Conservation (phyloP, 2,888 invertebrate species). For the Biston stratarius region DNA sequence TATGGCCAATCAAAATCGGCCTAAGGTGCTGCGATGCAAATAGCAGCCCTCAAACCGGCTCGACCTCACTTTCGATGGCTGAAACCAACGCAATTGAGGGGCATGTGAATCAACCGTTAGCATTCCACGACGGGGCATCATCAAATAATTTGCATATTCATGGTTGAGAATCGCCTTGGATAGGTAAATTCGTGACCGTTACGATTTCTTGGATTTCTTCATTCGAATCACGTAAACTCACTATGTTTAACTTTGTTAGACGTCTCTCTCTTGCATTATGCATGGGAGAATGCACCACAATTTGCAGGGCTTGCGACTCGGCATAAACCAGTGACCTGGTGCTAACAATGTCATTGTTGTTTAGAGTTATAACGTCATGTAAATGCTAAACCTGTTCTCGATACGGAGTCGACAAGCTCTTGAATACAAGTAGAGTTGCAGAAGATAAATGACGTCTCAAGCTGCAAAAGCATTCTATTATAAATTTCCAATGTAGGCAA, state of each 20-base stretch:
- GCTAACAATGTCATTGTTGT: constrained; percentile 51
- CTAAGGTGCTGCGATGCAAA: constrained; percentile 56
- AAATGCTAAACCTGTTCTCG: constrained; percentile 43
- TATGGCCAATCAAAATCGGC: constrained; percentile 41
- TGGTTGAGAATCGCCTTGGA: constrained; percentile 57
- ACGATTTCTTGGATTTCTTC: constrained; percentile 51
- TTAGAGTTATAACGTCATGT: constrained; percentile 39
- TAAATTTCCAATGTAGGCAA: neutral
- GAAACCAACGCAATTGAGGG: constrained; percentile 43
- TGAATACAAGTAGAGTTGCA: neutral
- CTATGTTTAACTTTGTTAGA: constrained; percentile 48
- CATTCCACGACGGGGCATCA: constrained; percentile 75
- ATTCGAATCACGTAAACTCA: constrained; percentile 67
- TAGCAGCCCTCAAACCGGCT: constrained; percentile 61
- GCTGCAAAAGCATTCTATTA: neutral
- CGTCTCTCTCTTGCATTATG: constrained; percentile 66
- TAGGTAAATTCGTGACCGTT: constrained; percentile 75
- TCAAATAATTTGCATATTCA: constrained; percentile 80
- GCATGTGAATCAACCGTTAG: constrained; percentile 80
- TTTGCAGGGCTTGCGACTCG: constrained; percentile 55
- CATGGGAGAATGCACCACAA: constrained; percentile 61
- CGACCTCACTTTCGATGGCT: constrained; percentile 61
- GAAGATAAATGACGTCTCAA: neutral
- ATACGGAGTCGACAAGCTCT: constrained; percentile 21
- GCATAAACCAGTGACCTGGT: constrained; percentile 61